Evolutionary conservation across 2,113 vertebrate species (phyloP).

Genomic region (Dinomys branickii): DNA sequence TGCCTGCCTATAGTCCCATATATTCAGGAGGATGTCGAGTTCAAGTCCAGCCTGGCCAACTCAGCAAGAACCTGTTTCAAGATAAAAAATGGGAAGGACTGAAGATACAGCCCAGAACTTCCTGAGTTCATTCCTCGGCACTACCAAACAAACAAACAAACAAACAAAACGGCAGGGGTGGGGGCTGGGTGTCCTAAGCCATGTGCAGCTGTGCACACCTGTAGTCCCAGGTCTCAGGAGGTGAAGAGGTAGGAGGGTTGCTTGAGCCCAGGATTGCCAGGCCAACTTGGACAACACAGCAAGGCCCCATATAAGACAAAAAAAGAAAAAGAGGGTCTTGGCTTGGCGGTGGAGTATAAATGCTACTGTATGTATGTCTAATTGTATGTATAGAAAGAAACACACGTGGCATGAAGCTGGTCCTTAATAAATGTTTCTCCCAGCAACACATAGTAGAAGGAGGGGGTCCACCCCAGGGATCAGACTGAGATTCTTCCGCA

Average conservation of each 20-base stretch:
- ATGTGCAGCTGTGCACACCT: not conserved
- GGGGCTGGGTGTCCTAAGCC: not conserved
- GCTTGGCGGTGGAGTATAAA: not conserved
- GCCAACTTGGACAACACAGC: not conserved
- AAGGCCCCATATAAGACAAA: not conserved
- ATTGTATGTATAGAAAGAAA: too few relatives aligned
- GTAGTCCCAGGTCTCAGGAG: not conserved
- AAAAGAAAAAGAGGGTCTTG: not conserved
- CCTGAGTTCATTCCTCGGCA: not conserved
- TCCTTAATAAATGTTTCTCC: not conserved
- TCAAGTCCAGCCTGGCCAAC: not conserved
- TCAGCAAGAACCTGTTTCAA: not conserved
- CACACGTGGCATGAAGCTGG: not conserved
- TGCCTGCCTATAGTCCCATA: not conserved
- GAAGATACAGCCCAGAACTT: not conserved
- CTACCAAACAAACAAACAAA: too few relatives aligned
- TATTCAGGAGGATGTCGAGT: not conserved
- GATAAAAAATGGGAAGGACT: not conserved
- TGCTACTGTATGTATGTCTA: too few relatives aligned
- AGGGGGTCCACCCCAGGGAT: not conserved
- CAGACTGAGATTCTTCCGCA: not conserved
- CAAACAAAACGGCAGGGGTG: not conserved
- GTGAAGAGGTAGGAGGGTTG: not conserved
- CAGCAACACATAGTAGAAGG: too few relatives aligned
- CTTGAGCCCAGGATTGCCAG: not conserved